Percentiles rank a stretch among this genome's conserved stretches.
Evolutionary conservation across 2,797 vertebrate genomes (phyloP).

Genomic region (Platalea minor): DNA sequence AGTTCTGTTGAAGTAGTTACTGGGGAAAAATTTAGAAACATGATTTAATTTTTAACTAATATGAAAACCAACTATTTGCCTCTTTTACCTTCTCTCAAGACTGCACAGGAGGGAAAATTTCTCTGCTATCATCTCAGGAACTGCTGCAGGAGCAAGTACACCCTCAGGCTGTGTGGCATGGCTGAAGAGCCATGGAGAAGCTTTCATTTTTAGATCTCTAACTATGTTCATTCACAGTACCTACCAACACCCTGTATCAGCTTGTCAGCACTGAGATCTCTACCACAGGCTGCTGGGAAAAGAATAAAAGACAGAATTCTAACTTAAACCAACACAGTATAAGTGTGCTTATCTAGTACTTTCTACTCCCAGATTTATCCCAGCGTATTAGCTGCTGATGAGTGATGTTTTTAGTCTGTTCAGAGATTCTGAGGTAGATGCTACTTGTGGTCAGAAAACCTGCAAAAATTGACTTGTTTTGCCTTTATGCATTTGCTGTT

Average conservation of each 20-base stretch:
- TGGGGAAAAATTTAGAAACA: not conserved
- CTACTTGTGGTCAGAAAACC: not conserved
- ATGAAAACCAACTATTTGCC: not conserved
- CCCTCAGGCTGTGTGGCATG: not conserved
- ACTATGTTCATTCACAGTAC: not conserved
- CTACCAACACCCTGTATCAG: not conserved
- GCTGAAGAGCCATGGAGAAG: not conserved
- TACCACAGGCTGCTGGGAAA: not conserved
- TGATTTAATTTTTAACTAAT: not conserved
- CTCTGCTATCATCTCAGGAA: not conserved
- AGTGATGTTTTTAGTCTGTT: not conserved
- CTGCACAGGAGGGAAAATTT: not conserved
- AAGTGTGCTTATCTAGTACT: not conserved
- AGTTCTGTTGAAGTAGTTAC: not conserved
- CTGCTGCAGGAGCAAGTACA: not conserved
- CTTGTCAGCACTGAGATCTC: not conserved
- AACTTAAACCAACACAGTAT: not conserved
- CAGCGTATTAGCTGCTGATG: not conserved
- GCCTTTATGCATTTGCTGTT: not conserved
- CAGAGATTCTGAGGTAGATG: not conserved
- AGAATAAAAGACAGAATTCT: not conserved
- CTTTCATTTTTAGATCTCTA: not conserved
- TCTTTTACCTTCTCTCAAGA: not conserved
- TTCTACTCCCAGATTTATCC: not conserved
- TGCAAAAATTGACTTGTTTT: not conserved